These are phyloP conservation scores for Ligdia adustata DNA, from an alignment of 2,888 invertebrate species.

Conservation along the genomic window DNA sequence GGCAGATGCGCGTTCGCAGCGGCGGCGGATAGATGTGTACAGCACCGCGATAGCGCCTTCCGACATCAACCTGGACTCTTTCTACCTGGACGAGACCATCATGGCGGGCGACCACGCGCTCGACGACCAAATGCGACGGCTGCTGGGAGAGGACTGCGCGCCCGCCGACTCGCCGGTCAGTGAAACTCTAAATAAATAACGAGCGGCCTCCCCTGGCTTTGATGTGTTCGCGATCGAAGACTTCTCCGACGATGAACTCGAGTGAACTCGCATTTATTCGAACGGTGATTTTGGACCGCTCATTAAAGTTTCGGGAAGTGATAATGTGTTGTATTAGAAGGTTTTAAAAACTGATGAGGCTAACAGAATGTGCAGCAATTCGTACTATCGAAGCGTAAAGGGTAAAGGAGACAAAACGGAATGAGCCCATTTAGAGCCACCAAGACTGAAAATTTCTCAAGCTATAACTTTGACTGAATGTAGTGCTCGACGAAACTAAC, in stretches of 20 bases:
- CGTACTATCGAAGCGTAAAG: too few relatives aligned
- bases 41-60: conserved; percentile 79
- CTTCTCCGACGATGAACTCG: conserved; percentile 27
- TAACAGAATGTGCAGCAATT: conserved; percentile 37
- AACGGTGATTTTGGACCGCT: neutral
- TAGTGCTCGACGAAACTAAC: too few relatives aligned
- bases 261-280: conserved; percentile 8
- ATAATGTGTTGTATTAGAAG: neutral
- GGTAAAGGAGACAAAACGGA: too few relatives aligned
- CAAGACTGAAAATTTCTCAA: too few relatives aligned
- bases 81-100: conserved; percentile 78
- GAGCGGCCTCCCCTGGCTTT: conserved; percentile 48
- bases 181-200: conserved; percentile 70
- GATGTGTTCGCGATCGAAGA: conserved; percentile 20
- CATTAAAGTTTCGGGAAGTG: conserved; percentile 3
- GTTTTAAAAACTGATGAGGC: conserved; percentile 42
- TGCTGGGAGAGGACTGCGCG: conserved; percentile 68
- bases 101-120: conserved; percentile 69
- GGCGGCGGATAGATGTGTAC: conserved; percentile 80
- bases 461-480: too few relatives aligned
- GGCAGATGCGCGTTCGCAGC: conserved; percentile 68
- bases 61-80: conserved; percentile 80
- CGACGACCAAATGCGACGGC: conserved; percentile 64
- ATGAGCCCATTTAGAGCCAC: too few relatives aligned
- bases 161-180: conserved; percentile 69